Conservation (phyloP, 1,140 invertebrate genomes). For the Anastrepha ludens region DNA sequence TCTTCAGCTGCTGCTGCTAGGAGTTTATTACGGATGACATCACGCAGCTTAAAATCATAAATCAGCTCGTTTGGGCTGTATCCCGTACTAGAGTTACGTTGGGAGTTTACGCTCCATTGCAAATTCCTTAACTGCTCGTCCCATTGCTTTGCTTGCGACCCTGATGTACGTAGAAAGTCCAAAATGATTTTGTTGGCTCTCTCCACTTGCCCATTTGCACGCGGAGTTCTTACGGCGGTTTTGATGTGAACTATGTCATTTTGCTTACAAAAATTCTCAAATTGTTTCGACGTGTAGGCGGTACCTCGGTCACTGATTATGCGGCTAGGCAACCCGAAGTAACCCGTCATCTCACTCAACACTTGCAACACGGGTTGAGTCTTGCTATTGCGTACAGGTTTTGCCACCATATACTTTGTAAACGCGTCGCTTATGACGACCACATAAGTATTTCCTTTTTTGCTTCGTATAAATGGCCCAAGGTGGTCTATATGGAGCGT, state of each 20-base stretch:
- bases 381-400: slow-evolving; percentile 57
- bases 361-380: slow-evolving; percentile 62
- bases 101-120: too few species aligned
- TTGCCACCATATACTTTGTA: slow-evolving; percentile 56
- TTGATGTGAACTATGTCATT: slow-evolving; percentile 55
- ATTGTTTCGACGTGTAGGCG: slow-evolving; percentile 52
- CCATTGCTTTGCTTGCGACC: too few species aligned
- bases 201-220: slow-evolving; percentile 62
- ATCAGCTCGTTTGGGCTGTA: neutral
- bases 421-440: slow-evolving; percentile 73
- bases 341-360: slow-evolving; percentile 56
- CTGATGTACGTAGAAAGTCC: too few species aligned
- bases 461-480: slow-evolving; percentile 63
- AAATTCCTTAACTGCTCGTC: too few species aligned
- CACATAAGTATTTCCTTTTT: slow-evolving; percentile 71
- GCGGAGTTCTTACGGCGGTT: slow-evolving; percentile 57
- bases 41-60: slow-evolving; percentile 63
- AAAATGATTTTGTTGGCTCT: slow-evolving; percentile 61
- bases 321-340: slow-evolving; percentile 57
- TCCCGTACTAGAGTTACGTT: slow-evolving; percentile 17
- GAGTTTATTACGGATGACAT: neutral
- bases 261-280: slow-evolving; percentile 47
- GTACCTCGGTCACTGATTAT: slow-evolving; percentile 63
- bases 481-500: slow-evolving; percentile 67
- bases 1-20: neutral